A percentile compares a stretch with the other conserved stretches of the same genome.
phyloP scores from a whole-genome alignment of 2,797 vertebrate genomes.

The Cossypha niveicapilla region DNA sequence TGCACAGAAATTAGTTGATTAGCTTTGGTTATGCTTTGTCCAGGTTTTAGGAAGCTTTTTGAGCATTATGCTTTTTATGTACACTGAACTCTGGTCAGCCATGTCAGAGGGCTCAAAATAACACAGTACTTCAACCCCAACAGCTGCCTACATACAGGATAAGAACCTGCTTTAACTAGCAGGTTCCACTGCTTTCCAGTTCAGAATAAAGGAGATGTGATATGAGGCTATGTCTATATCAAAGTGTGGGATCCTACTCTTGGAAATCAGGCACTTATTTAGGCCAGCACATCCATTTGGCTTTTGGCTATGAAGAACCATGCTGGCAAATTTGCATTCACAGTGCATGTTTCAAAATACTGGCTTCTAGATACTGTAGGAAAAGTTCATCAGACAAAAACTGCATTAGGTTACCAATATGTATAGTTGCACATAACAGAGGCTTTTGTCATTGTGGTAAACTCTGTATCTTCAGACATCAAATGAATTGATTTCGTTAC shows the following conservation, averaged over 20 bases:
- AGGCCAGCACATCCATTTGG: neutral
- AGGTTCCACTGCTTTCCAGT: neutral
- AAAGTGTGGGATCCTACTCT: neutral
- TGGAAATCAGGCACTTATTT: neutral
- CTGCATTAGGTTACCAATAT: neutral
- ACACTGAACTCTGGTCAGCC: neutral
- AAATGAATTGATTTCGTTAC: neutral
- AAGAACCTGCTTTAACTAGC: neutral
- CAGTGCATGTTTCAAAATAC: neutral
- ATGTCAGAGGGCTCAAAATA: neutral
- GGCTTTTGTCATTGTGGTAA: neutral
- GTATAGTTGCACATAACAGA: neutral
- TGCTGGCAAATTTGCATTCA: neutral
- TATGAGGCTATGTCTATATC: neutral
- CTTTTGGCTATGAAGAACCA: neutral
- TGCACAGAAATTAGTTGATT: neutral
- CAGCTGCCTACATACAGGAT: accelerated
- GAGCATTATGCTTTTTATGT: neutral
- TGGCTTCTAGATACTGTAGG: neutral
- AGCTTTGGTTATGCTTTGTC: neutral
- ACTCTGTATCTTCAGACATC: neutral
- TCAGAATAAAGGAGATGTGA: neutral
- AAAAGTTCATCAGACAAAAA: neutral
- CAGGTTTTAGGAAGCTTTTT: neutral
- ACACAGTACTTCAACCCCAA: neutral